Evolutionary conservation across 92 coral and sea anemone genomes (phyloP), one percentile per base, ranked within the genome.

Genomic region (Nematostella vectensis): DNA sequence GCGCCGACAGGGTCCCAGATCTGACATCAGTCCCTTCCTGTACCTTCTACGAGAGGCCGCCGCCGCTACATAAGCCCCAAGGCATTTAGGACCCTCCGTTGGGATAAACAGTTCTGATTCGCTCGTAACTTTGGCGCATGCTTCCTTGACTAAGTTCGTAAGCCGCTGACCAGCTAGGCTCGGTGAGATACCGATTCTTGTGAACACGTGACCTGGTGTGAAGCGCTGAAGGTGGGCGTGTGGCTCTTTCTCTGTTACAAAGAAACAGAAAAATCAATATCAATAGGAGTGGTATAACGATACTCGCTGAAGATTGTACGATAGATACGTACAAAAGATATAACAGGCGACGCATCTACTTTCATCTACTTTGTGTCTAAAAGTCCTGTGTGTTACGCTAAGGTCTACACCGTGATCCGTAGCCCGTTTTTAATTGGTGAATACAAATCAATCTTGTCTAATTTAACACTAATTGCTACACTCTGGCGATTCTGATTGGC

Each of bases 1-100:
- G 11, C 99, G 96, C 18, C 99, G 76, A 59, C 99, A 93, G 11
- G 99, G 96, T 10, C 99, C 99, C 37, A 93, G 80, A 39, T 72
- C 68, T n/a, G 87, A 69, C 56, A 93, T 75, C 48, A 93, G 59
- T 36, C 38, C 72, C 23, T 74, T 70, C 38, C 94, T 80, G 48
- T 82, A 82, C 42, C 87, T 83, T 59, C 68, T 71, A 44, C 78
- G 83, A 2, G 96, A 86, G 1, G 96, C 99, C 23, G 89, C 88
- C 39, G 82, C 96, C 2, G 99, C 95, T 31, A 93, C 83, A 30
- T 84, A 78, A 9, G 99, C 99, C 4, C 99, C 99, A 1, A 68
- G 29, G 45, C 76, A 64, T 42, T 44, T 70, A 2, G 40, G 50
- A 16, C 55, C 75, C 48, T 60, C 62, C 2, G 75, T 53, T 3